Conservation (phyloP, 2,797 vertebrate genomes). For the Xyrichtys novacula region DNA sequence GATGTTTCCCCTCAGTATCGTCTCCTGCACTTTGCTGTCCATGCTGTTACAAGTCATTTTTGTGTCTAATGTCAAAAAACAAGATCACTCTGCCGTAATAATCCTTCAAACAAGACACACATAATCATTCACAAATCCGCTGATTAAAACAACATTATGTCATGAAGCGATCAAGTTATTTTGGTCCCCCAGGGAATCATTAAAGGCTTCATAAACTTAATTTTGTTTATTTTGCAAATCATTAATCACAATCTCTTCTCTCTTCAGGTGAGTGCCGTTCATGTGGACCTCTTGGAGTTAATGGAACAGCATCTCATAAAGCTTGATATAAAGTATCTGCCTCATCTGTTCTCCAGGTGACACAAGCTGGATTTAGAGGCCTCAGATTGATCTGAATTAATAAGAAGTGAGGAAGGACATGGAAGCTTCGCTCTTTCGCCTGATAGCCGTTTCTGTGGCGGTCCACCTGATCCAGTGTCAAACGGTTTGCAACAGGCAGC, state of each 20-base stretch:
- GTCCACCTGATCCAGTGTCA: slow-evolving; percentile 64
- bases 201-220: background rate
- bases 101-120: too few relatives aligned
- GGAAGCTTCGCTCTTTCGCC: slow-evolving; percentile 40
- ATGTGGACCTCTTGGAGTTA: slow-evolving; percentile 20
- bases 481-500: slow-evolving; percentile 72
- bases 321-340: background rate
- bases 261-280: slow-evolving; percentile 46
- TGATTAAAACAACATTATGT: background rate
- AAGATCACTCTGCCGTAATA: background rate
- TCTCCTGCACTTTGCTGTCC: background rate
- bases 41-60: background rate
- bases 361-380: slow-evolving; percentile 24
- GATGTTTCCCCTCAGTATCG: background rate
- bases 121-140: background rate
- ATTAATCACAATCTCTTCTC: slow-evolving; percentile 46
- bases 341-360: slow-evolving; percentile 27
- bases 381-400: slow-evolving; percentile 32
- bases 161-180: background rate
- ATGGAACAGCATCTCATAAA: slow-evolving; percentile 12
- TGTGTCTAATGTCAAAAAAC: background rate
- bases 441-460: slow-evolving; percentile 52
- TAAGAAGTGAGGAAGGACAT: slow-evolving; percentile 46
- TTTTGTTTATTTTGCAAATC: slow-evolving; percentile 23
- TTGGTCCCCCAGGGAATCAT: background rate